Evolutionary conservation across 1,140 invertebrate genomes (phyloP), one percentile per base, ranked within the genome.

Genomic region (Sitodiplosis mosellana): DNA sequence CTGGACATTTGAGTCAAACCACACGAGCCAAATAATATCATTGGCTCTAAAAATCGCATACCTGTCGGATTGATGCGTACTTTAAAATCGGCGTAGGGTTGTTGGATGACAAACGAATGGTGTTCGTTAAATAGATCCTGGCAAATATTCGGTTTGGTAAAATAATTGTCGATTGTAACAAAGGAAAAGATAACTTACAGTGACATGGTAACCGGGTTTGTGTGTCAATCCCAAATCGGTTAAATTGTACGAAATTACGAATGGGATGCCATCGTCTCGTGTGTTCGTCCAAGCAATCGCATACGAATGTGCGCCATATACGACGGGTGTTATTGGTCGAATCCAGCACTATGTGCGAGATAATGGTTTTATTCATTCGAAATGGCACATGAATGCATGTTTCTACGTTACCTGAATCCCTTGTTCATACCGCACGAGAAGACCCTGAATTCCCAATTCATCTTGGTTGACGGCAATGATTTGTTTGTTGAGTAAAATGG

Each of bases 201-300:
- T 53, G 6, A 75, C 61, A 20, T 51, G 44, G 50, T 75, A 76
- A 12, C 58, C 61, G 18, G 61, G 52, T 2, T 53, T 43, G 43
- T 67, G 58, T 11, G 20, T 51, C 12, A 78, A 54, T 41, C 66
- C 61, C 42, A 80, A 59, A 22, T 75, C 69, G 6, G 65, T 53
- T 15, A 73, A 56, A 1, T 65, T 69, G 18, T 75, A 68, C 14
- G 60, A 64, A 1, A 76, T 71, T 72, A 0, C 76, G 74, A 40
- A 66, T 18, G 37, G 37, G 4, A 14, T 65, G 2, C 78, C 78
- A 56, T 81, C 76, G 1, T 64, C 83, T 51, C 87, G 71, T 48
- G 86, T 70, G 64, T 89, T 92, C 2, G 89, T 72, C 59, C 91
- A 89, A 2, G 83, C 86, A 51, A 92, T 75, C 2, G 85, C 87